A percentile compares a stretch with the other conserved stretches of the same genome.
Evolutionary conservation across 2,888 invertebrate genomes (phyloP).

Genomic region (Stramonita haemastoma): DNA sequence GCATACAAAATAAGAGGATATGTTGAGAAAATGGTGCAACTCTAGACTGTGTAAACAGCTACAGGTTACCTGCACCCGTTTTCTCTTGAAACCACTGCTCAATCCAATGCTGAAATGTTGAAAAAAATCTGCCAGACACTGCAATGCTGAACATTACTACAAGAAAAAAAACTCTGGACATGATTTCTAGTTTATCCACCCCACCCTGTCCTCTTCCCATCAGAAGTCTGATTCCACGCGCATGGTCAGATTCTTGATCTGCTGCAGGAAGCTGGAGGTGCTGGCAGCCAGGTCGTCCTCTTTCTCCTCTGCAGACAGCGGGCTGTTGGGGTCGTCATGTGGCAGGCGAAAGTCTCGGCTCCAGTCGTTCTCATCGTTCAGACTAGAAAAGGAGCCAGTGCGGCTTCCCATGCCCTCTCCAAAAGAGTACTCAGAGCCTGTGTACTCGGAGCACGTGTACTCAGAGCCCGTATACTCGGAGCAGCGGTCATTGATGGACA

Average conservation of each 20-base stretch:
- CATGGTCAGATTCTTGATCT: constrained; percentile 67
- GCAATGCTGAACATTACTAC: no score
- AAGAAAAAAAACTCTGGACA: no score
- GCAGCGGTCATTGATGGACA: constrained; percentile 78
- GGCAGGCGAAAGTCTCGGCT: constrained; percentile 40
- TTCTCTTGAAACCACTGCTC: no score
- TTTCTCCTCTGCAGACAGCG: neutral
- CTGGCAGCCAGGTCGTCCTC: constrained; percentile 45
- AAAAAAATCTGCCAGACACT: no score
- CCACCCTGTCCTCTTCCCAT: neutral
- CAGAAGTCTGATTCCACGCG: constrained; percentile 66
- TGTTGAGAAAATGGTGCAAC: no score
- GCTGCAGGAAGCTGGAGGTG: constrained; percentile 67
- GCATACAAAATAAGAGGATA: no score
- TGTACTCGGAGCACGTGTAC: constrained; percentile 57
- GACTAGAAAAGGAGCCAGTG: constrained; percentile 66
- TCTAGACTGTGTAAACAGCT: no score
- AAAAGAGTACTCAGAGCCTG: constrained; percentile 69
- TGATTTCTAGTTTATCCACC: no score
- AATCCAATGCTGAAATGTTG: no score
- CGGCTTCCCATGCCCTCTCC: constrained; percentile 63
- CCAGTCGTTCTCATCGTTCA: constrained; percentile 63
- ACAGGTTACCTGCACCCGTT: no score
- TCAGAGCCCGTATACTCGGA: constrained; percentile 58
- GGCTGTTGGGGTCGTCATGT: constrained; percentile 29